Base-by-base conservation (phyloP, 2,797 vertebrate genomes). In the Sebastes dallii region DNA sequence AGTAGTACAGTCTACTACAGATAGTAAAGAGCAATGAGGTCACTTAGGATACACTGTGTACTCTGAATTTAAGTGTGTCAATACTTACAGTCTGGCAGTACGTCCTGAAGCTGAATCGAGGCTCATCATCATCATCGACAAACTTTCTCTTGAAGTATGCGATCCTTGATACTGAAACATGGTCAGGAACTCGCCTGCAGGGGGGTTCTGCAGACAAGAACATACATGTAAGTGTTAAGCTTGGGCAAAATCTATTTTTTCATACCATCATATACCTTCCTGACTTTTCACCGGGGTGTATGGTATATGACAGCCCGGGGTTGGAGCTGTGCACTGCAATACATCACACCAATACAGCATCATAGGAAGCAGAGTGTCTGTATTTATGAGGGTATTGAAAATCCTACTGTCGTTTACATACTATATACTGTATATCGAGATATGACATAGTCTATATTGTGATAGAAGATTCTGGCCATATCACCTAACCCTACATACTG, bases 101-200 rank as follows among this genome's bases (percentile, higher is more conserved):
- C 78, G 96, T 97, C 95, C 95, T 94, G 93, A 98, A 96, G 78
- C 96, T 96, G 66, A 97, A 95, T 60, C 96, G 96, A 87, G 96
- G 93, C 88, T 98, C 97, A 88, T 98, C 97, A 76, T 99, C 97
- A 70, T 98, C 97, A 88, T 98, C 97, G 79, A 98, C 96, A 93
- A 97, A 98, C 95, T 99, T 99, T 94, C 98, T 97, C 95, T 99
- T 99, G 95, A 98, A 98, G 95, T 97, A 98, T 68, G 97, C 94
- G 65, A 98, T 96, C 94, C 97, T 97, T 67, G 98, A 97, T 90
- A 97, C 93, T 46, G 97, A 96, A 92, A 96, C 91, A 88, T 97
- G 97, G 94, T 96, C 96, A 77, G 97, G 96, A 92, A 95, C 92
- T 93, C 96, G 96, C 93, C 97, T 96, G 90, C 95, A 97, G 94